phyloP scores from a whole-genome alignment of 1,140 invertebrate species.

The Thaumatotibia leucotreta region DNA sequence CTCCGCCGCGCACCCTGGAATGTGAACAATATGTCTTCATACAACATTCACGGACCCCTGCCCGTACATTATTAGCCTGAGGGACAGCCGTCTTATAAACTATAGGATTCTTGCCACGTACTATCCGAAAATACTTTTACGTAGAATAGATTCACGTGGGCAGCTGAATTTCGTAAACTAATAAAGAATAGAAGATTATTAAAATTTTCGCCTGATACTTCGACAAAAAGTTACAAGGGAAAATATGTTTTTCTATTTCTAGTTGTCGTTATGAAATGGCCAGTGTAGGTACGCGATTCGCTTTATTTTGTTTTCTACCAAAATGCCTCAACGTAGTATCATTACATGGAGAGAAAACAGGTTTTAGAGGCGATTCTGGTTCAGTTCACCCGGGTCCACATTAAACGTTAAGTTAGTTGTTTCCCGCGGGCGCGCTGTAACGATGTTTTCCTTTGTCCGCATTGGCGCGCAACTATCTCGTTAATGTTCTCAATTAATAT shows the following conservation, averaged over 20 bases:
- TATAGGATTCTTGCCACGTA: conserved; percentile 29
- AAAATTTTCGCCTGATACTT: too few species aligned
- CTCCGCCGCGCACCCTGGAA: conserved; percentile 29
- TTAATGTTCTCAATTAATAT: conserved; percentile 38
- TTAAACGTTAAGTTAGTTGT: conserved; percentile 32
- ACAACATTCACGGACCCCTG: conserved; percentile 37
- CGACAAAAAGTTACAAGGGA: too few species aligned
- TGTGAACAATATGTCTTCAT: conserved; percentile 49
- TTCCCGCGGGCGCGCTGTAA: conserved; percentile 29
- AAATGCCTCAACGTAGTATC: too few species aligned
- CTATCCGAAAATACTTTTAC: neutral
- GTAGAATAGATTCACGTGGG: neutral
- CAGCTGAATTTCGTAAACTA: too few species aligned
- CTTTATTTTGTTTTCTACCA: too few species aligned
- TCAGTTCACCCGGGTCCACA: conserved; percentile 16
- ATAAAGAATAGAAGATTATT: too few species aligned
- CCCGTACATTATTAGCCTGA: conserved; percentile 37
- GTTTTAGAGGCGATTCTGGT: conserved; percentile 12
- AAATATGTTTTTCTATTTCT: too few species aligned
- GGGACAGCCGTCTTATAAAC: conserved; percentile 30
- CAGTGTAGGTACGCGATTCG: too few species aligned
- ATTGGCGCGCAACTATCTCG: conserved; percentile 19
- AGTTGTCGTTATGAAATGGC: too few species aligned
- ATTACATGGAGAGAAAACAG: neutral
- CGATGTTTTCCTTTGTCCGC: conserved; percentile 39